A percentile compares a stretch with the other conserved stretches of the same genome.
Evolutionary conservation across 2,113 vertebrate genomes (phyloP).

Genomic region (Bostrychus sinensis): DNA sequence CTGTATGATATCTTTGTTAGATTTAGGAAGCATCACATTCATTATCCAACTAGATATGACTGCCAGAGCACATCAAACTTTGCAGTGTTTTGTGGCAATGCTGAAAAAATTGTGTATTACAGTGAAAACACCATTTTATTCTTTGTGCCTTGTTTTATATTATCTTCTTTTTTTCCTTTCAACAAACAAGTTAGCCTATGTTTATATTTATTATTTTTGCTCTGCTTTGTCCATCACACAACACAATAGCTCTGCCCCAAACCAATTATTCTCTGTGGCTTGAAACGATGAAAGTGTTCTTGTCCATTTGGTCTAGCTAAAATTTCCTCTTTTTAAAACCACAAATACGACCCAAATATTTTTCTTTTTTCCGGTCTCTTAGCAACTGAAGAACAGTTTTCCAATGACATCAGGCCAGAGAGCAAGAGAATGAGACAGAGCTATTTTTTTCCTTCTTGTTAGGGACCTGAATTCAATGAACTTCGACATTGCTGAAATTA

Average conservation of each 20-base stretch:
- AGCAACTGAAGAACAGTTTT: constrained; percentile 81
- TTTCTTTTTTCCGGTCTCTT: constrained; percentile 74
- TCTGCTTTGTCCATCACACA: constrained; percentile 13
- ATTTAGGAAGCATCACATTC: too few species aligned
- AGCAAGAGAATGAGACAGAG: constrained; percentile 45
- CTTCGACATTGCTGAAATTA: constrained; percentile 58
- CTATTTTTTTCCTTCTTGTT: constrained; percentile 36
- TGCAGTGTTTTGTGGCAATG: too few species aligned
- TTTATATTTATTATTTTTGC: constrained; percentile 37
- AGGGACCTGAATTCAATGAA: constrained; percentile 56
- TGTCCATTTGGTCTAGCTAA: constrained; percentile 58
- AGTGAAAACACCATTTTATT: constrained; percentile 37
- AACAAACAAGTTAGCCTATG: constrained; percentile 27
- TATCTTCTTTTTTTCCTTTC: too few species aligned
- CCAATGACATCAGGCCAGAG: constrained; percentile 76
- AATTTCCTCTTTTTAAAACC: constrained; percentile 64
- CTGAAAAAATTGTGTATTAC: neutral
- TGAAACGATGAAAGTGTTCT: constrained; percentile 61
- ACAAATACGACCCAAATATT: constrained; percentile 78
- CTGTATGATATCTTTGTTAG: neutral
- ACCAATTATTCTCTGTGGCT: constrained; percentile 47
- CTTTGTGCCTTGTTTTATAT: too few species aligned
- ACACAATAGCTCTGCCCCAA: constrained; percentile 44
- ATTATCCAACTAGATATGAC: too few species aligned
- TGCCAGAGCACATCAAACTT: too few species aligned